These are phyloP conservation scores for Tachystola acroxantha DNA, from an alignment of 2,888 invertebrate species.

Conservation along the genomic window DNA sequence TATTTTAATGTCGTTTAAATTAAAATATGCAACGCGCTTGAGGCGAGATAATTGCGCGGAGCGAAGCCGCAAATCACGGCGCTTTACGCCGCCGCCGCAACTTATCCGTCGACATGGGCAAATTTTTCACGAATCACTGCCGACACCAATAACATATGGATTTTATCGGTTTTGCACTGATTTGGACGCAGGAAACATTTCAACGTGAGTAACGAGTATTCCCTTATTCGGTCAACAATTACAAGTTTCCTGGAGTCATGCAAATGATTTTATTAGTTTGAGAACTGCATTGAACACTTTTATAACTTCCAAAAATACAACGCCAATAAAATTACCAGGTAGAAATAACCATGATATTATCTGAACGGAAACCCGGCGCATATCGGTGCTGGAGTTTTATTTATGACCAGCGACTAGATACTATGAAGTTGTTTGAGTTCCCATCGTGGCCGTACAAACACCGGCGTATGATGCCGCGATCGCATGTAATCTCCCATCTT, in stretches of 20 bases:
- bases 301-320: conserved; percentile 38
- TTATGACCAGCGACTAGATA: conserved; percentile 37
- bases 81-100: conserved; percentile 9
- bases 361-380: conserved; percentile 40
- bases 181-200: conserved; percentile 25
- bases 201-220: conserved; percentile 14
- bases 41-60: conserved; percentile 45
- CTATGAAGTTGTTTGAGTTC: conserved; percentile 51
- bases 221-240: conserved; percentile 16
- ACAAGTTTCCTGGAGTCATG: conserved; percentile 16
- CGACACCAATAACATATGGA: conserved; percentile 12
- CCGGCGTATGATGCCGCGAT: conserved; percentile 23
- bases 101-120: conserved; percentile 19
- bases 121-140: conserved; percentile 15
- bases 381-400: conserved; percentile 30
- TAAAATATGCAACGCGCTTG: conserved; percentile 46
- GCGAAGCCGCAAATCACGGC: conserved; percentile 44
- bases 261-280: conserved; percentile 12
- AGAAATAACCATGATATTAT: conserved; percentile 35
- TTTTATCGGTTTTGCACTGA: conserved; percentile 25
- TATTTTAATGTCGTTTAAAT: conserved; percentile 65
- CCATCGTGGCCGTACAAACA: conserved; percentile 41
- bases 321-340: conserved; percentile 34
- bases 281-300: conserved; percentile 23
- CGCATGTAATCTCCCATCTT: conserved; percentile 38